Evolutionary conservation across 2,888 invertebrate species (phyloP).

Genomic region (Oscheius sp.): DNA sequence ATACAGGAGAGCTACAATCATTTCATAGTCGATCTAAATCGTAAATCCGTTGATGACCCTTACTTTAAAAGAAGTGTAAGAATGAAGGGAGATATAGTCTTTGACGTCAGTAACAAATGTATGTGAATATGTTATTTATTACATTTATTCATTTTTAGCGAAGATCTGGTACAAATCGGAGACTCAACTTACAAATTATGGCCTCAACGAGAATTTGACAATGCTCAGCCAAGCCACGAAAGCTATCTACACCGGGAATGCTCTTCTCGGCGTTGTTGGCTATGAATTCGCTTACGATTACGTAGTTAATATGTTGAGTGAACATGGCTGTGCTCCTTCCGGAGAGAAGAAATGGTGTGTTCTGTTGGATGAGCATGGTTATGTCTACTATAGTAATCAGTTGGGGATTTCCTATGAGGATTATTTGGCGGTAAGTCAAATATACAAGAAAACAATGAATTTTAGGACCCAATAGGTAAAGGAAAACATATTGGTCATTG

Average conservation of each 20-base stretch:
- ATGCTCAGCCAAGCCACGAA: slow-evolving; percentile 63
- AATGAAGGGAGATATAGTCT: slow-evolving; percentile 62
- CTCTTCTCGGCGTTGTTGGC: slow-evolving; percentile 63
- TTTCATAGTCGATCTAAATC: slow-evolving; percentile 65
- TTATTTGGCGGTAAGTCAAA: slow-evolving; percentile 33
- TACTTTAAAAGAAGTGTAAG: slow-evolving; percentile 68
- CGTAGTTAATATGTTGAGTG: slow-evolving; percentile 54
- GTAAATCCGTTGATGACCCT: slow-evolving; percentile 64
- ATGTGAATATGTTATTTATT: not conserved
- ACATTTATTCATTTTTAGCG: slow-evolving; percentile 47
- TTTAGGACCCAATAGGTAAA: slow-evolving; percentile 34
- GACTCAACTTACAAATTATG: slow-evolving; percentile 57
- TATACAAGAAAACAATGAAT: not conserved
- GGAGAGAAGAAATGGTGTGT: slow-evolving; percentile 58
- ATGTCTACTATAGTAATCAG: slow-evolving; percentile 65
- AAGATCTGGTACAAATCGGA: slow-evolving; percentile 62
- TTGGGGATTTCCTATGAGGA: slow-evolving; percentile 52
- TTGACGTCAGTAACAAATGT: slow-evolving; percentile 58
- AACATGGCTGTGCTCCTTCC: slow-evolving; percentile 59
- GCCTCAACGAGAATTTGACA: slow-evolving; percentile 62
- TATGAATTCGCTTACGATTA: slow-evolving; percentile 67
- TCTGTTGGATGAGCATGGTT: slow-evolving; percentile 68
- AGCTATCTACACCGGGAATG: slow-evolving; percentile 62
- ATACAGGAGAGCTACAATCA: slow-evolving; percentile 62
- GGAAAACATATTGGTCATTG: slow-evolving; percentile 58